Base-by-base conservation (phyloP, 2,113 vertebrate genomes). In the Pungitius pungitius region DNA sequence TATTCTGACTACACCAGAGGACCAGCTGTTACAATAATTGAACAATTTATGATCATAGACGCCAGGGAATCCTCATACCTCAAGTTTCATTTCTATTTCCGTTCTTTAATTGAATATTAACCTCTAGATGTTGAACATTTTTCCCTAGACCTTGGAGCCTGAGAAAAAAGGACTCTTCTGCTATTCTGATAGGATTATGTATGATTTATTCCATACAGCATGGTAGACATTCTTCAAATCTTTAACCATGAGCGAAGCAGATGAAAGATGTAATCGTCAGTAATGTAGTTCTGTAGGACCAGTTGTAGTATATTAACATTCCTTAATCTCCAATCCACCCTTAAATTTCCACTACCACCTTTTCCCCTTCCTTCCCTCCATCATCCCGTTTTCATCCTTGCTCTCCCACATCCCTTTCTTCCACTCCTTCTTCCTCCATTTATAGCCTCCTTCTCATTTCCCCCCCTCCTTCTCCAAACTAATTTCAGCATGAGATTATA, bases 401-500 rank as follows among this genome's bases (percentile, higher is more conserved):
- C 27, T 68, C 69, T 59, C 37, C 6, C 55, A 22, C 54, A 26
- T 1, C 60, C 42, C 58, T 26, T 8, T 45, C 35, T 45, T 55
- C 58, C 66, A 13, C 27, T 40, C 43, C 26, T 30, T 15, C 64
- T 42, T 51, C 47, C 58, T 45, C 22, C 3, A 22, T 51, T 62
- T 10, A 22, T 37, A 43, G 69, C 35, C 52, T 56, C 67, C 42
- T 63, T 20, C 49, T 61, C 3, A 26, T 26, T 54, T 77, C 61
- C 43, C 76, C 75, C 59, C 81, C 75, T 56, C 75, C 80, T 47
- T 78, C 51, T 18, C 64, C 73, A 78, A 84, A 90, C 86, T 85
- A 87, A 87, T 90, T 92, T 93, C 85, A 90, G 85, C 92, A 87
- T 93, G 90, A 91, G 90, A 92, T 94, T 93, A 94, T 94, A 91